A percentile compares a stretch with the other conserved stretches of the same genome.
Evolutionary conservation across 2,113 vertebrate genomes (phyloP).

Genomic region (Martes martes): DNA sequence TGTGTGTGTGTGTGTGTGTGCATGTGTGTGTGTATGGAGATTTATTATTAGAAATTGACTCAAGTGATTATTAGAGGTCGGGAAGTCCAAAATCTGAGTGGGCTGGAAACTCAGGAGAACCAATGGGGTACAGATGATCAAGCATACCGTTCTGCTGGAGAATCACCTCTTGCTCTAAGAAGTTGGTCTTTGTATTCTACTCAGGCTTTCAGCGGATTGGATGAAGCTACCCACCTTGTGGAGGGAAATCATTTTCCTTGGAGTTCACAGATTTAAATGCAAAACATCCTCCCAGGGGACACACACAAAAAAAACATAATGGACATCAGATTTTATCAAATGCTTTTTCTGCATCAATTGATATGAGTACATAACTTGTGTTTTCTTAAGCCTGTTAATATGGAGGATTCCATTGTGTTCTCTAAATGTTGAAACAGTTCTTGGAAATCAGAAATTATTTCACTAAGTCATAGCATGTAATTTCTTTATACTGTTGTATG

Average conservation of each 20-base stretch:
- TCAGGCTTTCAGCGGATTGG: not conserved
- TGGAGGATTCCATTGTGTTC: not conserved
- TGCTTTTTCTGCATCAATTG: not conserved
- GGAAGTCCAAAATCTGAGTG: not conserved
- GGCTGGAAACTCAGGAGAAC: not conserved
- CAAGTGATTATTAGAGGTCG: not conserved
- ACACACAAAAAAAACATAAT: not conserved
- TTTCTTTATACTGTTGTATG: not conserved
- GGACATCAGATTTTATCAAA: not conserved
- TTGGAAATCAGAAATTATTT: not conserved
- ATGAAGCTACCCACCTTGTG: not conserved
- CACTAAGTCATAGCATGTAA: not conserved
- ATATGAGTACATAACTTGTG: not conserved
- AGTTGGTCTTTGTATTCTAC: not conserved
- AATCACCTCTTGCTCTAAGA: not conserved
- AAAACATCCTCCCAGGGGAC: not conserved
- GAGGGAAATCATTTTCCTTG: not conserved
- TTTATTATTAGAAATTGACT: not conserved
- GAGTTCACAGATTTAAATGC: not conserved
- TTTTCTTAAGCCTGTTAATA: not conserved
- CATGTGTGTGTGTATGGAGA: not conserved
- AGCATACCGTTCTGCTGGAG: not conserved
- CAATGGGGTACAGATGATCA: not conserved
- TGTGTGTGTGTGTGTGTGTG: not conserved
- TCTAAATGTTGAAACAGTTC: not conserved